Conservation (phyloP, 1,140 invertebrate species). For the Steinernema feltiae region DNA sequence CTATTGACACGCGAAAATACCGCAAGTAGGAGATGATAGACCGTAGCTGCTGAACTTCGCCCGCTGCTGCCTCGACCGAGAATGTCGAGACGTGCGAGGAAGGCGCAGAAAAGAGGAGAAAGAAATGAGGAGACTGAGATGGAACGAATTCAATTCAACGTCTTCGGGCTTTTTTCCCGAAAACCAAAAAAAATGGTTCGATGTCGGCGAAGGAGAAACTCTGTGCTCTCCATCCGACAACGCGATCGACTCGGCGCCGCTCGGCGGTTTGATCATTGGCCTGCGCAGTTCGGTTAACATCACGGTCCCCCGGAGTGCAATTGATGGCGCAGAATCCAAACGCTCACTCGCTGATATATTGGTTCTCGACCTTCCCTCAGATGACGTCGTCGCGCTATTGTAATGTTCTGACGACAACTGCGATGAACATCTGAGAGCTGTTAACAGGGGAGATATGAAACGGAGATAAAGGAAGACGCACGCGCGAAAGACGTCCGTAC, state of each 20-base stretch:
- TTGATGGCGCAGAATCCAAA: not conserved
- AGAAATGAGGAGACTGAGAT: not conserved
- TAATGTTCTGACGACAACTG: not conserved
- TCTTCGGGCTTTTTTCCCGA: not conserved
- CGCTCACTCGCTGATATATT: no score
- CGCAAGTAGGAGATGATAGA: no score
- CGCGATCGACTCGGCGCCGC: not conserved
- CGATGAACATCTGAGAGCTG: no score
- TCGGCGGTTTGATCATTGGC: constrained; percentile 3
- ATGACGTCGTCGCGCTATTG: not conserved
- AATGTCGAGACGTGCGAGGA: no score
- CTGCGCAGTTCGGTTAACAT: not conserved
- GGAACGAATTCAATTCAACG: not conserved
- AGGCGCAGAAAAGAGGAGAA: not conserved
- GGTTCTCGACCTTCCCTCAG: no score
- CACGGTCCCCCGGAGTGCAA: no score
- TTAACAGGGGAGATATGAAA: not conserved
- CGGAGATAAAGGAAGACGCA: not conserved
- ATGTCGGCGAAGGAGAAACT: not conserved
- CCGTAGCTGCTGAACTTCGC: no score
- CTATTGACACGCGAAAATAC: not conserved
- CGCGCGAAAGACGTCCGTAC: not conserved
- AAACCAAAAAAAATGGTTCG: not conserved
- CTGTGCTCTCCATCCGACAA: not conserved
- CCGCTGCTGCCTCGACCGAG: no score